Base-by-base conservation (phyloP, 2,888 invertebrate species). In the Caenorhabditis becei region DNA sequence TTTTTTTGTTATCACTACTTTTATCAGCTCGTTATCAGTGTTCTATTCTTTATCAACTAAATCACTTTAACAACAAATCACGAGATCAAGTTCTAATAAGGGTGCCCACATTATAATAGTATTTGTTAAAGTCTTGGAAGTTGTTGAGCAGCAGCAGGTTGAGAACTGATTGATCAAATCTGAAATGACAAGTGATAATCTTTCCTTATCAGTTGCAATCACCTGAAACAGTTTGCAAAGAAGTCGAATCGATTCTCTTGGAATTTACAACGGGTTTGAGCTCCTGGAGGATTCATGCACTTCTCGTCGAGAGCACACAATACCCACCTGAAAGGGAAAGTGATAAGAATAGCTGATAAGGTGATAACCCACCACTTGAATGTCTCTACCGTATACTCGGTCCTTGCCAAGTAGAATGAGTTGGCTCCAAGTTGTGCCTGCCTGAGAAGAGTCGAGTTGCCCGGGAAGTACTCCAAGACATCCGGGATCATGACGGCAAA, bases 351-450 rank as follows among this genome's bases (percentile, higher is more conserved):
- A n/a, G n/a, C n/a, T n/a, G n/a, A n/a, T n/a, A n/a, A n/a, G n/a
- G n/a, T n/a, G n/a, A n/a, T n/a, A n/a, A 61, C 10, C 75, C 75
- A 75, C 77, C 77, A 78, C 49, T 71, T 78, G 54, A 78, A 66
- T 5, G 71, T 23, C 28, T 66, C 58, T 1, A 54, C 2, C 0
- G 65, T 71, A 24, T 47, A 20, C 18, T 63, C 35, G 10, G 71
- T 78, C 20, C 61, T 20, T 23, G 53, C 53, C 18, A 78, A 24
- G 35, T 61, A 78, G 23, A 78, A 53, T 7, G 44, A 41, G 24
- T 66, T 70, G n/a, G 61, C 58, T 14, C 65, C 66, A 1, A 78
- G 58, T 66, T 78, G 71, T 14, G 16, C 23, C 54, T 65, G 54
- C 1, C 70, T 24, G 10, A 65, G 16, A 4, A 28, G 16, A 0